Base-by-base conservation (phyloP, 2,888 invertebrate genomes). In the Pinctada fucata region DNA sequence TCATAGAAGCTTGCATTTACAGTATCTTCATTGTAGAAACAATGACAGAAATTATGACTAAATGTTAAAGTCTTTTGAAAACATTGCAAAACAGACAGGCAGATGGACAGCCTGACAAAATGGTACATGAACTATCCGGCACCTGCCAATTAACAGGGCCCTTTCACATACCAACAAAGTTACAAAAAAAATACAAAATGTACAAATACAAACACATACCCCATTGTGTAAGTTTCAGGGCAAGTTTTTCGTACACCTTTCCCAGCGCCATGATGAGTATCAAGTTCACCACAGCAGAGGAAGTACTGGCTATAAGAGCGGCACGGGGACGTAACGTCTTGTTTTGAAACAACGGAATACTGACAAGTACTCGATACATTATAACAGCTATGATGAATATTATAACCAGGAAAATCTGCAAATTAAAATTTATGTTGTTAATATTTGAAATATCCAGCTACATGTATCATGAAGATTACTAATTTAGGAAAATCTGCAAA, bases 351-450 rank as follows among this genome's bases (percentile, higher is more conserved):
- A 94, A 91, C 3, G 94, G 93, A 72, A 94, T 94, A 83, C 93
- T 93, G 76, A 94, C 93, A 76, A 94, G 89, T 5, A 94, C 93
- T 48, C 94, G 91, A 89, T 94, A 94, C 88, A 94, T 92, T 82
- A 94, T 94, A 68, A 94, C 94, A 10, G 94, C 94, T 45, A 94
- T 91, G 81, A 94, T 94, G 89, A 94, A 94, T 80, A 94, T 94
- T 72, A 94, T 89, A 70, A 94, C 94, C 82, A 94, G 88, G 4
- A 92, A 90, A 86, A 94, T 94, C 94, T 94, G 91, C 81, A 88
- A 90, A 10, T 49, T 16, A 64, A 16, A 72, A 73, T 71, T 64
- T 16, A 69, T 65, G 45, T 3, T 51, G 3, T 68, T 31, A 68
- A 3, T 47, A 47, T 68, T 45, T 58, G 66, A 66, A 8, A 31